Percentiles rank a stretch among this genome's conserved stretches.
Evolutionary conservation across 2,888 invertebrate genomes (phyloP).

Genomic region (Drosophila pegasa): DNA sequence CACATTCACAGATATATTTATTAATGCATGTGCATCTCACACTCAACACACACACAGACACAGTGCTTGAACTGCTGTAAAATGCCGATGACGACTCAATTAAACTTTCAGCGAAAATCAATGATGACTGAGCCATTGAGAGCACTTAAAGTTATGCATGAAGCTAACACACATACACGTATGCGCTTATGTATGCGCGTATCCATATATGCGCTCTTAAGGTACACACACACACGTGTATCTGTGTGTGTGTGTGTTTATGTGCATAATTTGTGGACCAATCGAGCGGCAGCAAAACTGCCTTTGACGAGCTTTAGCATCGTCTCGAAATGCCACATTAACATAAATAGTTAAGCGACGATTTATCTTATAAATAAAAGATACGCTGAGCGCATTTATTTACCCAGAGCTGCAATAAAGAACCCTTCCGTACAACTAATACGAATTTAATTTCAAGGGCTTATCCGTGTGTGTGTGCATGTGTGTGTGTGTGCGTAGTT

Average conservation of each 20-base stretch:
- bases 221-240: background rate
- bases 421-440: constrained; percentile 46
- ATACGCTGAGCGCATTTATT: constrained; percentile 19
- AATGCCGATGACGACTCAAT: constrained; percentile 53
- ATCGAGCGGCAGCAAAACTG: constrained; percentile 46
- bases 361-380: constrained; percentile 60
- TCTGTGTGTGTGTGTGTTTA: constrained; percentile 12
- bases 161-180: constrained; percentile 15
- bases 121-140: constrained; percentile 55
- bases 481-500: background rate
- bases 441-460: background rate
- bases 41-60: background rate
- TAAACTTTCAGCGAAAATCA: constrained; percentile 54
- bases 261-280: constrained; percentile 56
- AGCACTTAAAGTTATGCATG: constrained; percentile 46
- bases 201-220: background rate
- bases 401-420: constrained; percentile 16
- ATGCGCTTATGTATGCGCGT: constrained; percentile 1
- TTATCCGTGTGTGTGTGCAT: background rate
- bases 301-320: constrained; percentile 14
- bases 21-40: constrained; percentile 15
- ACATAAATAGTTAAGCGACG: constrained; percentile 55
- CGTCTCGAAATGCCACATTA: constrained; percentile 43
- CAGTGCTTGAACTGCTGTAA: constrained; percentile 20
- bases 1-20: constrained; percentile 19